Base-by-base conservation (phyloP, 2,113 vertebrate genomes). In the Theristicus caerulescens region DNA sequence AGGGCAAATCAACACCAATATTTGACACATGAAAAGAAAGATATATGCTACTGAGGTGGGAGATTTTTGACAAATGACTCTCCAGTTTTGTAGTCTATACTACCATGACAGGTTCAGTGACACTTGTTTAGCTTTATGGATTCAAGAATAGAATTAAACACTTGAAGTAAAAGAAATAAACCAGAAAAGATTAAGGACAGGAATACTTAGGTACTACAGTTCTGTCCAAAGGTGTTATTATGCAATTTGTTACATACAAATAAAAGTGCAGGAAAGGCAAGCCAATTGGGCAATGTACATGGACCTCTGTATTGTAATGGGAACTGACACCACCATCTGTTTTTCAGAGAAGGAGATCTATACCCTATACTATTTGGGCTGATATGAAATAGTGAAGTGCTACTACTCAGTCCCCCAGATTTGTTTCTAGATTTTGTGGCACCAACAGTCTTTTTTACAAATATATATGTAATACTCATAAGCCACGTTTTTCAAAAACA, bases 231-330 rank as follows among this genome's bases (percentile, higher is more conserved):
- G 12, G 3, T 57, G 11, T 3, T 82, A 6, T 13, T 55, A 54
- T 36, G 21, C 36, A 71, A 42, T 14, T 76, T 19, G 40, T 38
- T 46, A 21, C 11, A 46, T 10, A 40, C 3, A 76, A 71, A 76
- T 62, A 62, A 40, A 84, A 65, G 7, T 19, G 15, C 12, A 38
- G 38, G 42, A 80, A 76, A 71, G 13, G 57, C 31, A 62, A 66
- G 13, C 4, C 34, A 61, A 0, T 2, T 79, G 51, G 31, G 3
- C 4, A 24, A 47, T 9, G 7, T 65, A 54, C 10, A 7, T 1
- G 3, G 11, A 78, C 4, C 4, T 55, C 59, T 67, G 10, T 38
- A 55, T 22, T 52, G 11, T 49, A 46, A 26, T 13, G 52, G 8
- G 20, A 66, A 52, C 2, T 65, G 11, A 55, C 4, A 57, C 5